Percentiles rank a stretch among this genome's conserved stretches.
Evolutionary conservation across 2,888 invertebrate species (phyloP).

Genomic region (Cosmorhoe ocellata): DNA sequence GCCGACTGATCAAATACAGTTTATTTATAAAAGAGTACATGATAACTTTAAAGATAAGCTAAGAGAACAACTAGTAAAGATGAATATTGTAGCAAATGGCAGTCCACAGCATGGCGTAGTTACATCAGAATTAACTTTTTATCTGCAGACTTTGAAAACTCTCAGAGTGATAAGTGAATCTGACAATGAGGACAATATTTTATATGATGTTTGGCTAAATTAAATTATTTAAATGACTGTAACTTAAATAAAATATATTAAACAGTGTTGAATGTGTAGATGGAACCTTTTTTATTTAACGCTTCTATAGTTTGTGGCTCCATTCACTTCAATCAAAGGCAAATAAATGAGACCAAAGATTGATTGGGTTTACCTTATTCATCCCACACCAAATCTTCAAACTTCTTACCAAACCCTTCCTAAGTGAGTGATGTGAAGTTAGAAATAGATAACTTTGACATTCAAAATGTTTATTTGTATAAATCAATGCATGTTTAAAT

Average conservation of each 20-base stretch:
- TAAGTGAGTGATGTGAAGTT: too few relatives aligned
- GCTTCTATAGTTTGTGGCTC: not conserved
- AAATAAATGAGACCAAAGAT: conserved; percentile 27
- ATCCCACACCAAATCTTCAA: too few relatives aligned
- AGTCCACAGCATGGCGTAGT: conserved; percentile 97
- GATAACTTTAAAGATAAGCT: conserved; percentile 93
- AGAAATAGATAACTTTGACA: too few relatives aligned
- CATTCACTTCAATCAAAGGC: not conserved
- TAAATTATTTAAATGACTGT: conserved; percentile 45
- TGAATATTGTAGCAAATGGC: conserved; percentile 97
- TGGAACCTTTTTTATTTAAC: conserved; percentile 33
- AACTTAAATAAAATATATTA: conserved; percentile 9
- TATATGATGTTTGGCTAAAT: conserved; percentile 92
- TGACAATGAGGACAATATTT: conserved; percentile 88
- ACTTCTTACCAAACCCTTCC: too few relatives aligned
- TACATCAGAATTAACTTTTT: conserved; percentile 95
- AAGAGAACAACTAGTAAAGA: conserved; percentile 90
- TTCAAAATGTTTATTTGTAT: too few relatives aligned
- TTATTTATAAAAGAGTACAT: conserved; percentile 90
- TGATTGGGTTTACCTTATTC: not conserved
- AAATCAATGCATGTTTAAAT: too few relatives aligned
- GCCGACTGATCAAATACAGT: conserved; percentile 89
- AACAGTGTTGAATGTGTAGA: conserved; percentile 17
- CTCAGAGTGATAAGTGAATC: conserved; percentile 89
- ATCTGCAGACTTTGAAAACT: conserved; percentile 92